phyloP scores from a whole-genome alignment of 2,888 invertebrate species.

The Phymatocera aterrima region DNA sequence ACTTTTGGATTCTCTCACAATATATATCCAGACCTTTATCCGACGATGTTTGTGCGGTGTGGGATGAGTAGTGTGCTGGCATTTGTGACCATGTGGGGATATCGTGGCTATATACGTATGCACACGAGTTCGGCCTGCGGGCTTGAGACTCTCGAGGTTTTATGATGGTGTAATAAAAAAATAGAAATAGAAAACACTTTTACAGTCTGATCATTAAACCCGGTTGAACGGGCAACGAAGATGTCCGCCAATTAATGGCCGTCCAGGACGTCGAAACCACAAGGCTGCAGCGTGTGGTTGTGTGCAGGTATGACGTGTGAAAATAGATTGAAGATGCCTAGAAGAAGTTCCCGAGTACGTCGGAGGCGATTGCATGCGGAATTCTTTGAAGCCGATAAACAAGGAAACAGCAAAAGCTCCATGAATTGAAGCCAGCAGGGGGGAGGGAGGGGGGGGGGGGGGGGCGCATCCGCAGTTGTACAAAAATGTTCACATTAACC shows the following conservation, averaged over 20 bases:
- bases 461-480: too few species aligned
- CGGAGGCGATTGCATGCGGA: background rate
- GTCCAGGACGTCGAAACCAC: slow-evolving; percentile 43
- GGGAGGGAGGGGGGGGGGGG: too few species aligned
- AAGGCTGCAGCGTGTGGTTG: background rate
- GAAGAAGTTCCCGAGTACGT: background rate
- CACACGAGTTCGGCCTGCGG: background rate
- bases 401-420: background rate
- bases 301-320: background rate
- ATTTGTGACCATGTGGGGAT: background rate
- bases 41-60: too few species aligned
- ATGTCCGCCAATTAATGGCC: slow-evolving; percentile 68
- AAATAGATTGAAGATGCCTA: background rate
- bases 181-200: slow-evolving; percentile 70
- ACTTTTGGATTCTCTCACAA: too few species aligned
- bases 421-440: background rate
- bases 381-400: slow-evolving; percentile 13
- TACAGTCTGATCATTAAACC: slow-evolving; percentile 71
- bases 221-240: slow-evolving; percentile 58
- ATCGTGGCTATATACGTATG: background rate
- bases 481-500: too few species aligned
- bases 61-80: too few species aligned
- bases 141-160: slow-evolving; percentile 53
- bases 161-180: slow-evolving; percentile 64
- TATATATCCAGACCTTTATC: too few species aligned